These are phyloP conservation scores for Syrmaticus mikado DNA, from an alignment of 2,113 vertebrate species.

Conservation along the genomic window DNA sequence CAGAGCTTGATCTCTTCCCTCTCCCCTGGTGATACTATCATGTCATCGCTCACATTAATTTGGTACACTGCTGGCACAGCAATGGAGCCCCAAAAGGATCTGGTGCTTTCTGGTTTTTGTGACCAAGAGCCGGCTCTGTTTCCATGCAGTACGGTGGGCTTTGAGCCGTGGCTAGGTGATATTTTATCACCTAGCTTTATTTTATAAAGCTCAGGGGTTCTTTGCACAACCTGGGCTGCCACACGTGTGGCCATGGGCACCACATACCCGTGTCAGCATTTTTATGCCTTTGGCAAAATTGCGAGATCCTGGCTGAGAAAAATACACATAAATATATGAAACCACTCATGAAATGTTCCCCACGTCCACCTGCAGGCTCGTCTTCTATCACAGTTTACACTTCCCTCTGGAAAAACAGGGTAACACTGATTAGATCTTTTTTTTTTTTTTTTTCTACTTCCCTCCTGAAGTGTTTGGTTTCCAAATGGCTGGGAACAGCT, in stretches of 20 bases:
- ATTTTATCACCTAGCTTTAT: too few species aligned
- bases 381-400: not conserved
- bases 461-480: slow-evolving; percentile 42
- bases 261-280: not conserved
- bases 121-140: not conserved
- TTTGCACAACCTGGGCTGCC: not conserved
- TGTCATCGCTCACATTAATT: not conserved
- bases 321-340: not conserved
- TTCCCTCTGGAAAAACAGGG: slow-evolving; percentile 45
- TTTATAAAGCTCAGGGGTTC: not conserved
- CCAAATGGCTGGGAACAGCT: slow-evolving; percentile 59
- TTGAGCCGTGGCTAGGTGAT: not conserved
- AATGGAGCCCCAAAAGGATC: not conserved
- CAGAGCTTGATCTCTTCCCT: not conserved
- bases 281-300: not conserved
- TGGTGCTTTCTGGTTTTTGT: too few species aligned
- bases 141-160: not conserved
- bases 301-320: slow-evolving; percentile 10
- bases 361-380: slow-evolving; percentile 11
- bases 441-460: not conserved
- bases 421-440: slow-evolving; percentile 30
- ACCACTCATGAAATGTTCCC: not conserved
- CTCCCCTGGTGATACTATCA: not conserved
- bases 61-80: not conserved
- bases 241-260: not conserved